Evolutionary conservation across 2,888 invertebrate genomes (phyloP), one percentile per base, ranked within the genome.

Genomic region (Phytoseiulus persimilis): DNA sequence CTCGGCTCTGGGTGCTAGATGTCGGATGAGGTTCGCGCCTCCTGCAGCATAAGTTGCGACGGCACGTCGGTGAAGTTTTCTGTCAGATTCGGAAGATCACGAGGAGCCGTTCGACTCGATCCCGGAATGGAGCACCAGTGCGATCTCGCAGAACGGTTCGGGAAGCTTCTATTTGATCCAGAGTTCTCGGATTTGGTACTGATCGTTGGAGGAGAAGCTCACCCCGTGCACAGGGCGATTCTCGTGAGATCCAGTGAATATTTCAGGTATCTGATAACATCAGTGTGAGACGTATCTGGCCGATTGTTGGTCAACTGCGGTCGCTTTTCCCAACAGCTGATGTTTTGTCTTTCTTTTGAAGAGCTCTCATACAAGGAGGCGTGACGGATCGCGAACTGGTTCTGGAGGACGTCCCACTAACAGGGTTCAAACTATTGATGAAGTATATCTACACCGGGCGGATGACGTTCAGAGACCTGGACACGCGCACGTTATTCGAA

Each of bases 191-290:
- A 99, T 94, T 95, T 99, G 90, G 95, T 95, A 0, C 94, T 98
- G 90, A 89, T 97, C 83, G 96, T 99, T 89, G 97, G 97, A 92
- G 96, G 95, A 91, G 94, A 94, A 91, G 92, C 92, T 91, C 94
- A 96, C 91, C 94, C 94, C 91, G 95, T 95, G 28, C 96, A 96
- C 92, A 95, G 95, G 93, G 95, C 98, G 5, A 96, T 99, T 91
- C 94, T 99, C 90, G 99, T 99, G 0, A 96, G 98, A 45, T 94
- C 99, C 92, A 98, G 98, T 92, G 96, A 98, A 92, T 99, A 98
- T 93, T 99, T 99, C 93, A 94, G 98, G 93, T 98, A 95, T 18
- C 93, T 95, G 39, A 39, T 39, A 9, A 6, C 5, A 39, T 39
- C 5, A 9, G 3, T 39, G 3, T 39, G 83, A 90, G 32, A 90